These are phyloP conservation scores for Epistrophella euchroma DNA, from an alignment of 2,888 invertebrate species.

Conservation along the genomic window DNA sequence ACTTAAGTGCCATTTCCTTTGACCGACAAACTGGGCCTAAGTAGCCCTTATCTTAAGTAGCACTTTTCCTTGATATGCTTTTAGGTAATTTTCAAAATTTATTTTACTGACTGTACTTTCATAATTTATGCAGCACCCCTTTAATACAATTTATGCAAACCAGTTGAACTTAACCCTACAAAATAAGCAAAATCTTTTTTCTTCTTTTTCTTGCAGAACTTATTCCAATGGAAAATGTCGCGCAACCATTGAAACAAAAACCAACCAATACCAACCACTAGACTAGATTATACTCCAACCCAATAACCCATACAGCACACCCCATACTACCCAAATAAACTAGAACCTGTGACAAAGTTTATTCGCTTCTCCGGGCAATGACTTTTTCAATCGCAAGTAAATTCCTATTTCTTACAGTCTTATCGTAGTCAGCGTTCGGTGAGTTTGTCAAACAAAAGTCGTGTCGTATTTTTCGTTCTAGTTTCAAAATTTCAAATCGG, in stretches of 20 bases:
- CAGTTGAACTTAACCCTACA: constrained; percentile 65
- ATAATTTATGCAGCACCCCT: constrained; percentile 17
- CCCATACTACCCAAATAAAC: constrained; percentile 31
- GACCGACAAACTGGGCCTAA: too few relatives aligned
- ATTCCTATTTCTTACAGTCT: constrained; percentile 37
- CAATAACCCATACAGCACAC: background rate
- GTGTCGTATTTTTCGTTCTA: constrained; percentile 1
- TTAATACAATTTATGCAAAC: constrained; percentile 59
- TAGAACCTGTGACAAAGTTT: constrained; percentile 59
- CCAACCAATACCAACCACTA: constrained; percentile 20
- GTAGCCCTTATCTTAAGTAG: too few relatives aligned
- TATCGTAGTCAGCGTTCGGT: constrained; percentile 53
- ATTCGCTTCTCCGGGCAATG: constrained; percentile 59
- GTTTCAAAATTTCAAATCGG: constrained; percentile 20
- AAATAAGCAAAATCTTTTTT: background rate
- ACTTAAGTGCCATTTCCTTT: too few relatives aligned
- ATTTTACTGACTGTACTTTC: constrained; percentile 39
- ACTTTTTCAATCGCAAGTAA: constrained; percentile 40
- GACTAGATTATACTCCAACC: background rate
- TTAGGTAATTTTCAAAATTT: too few relatives aligned
- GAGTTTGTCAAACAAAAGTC: constrained; percentile 67
- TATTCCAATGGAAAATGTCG: constrained; percentile 54
- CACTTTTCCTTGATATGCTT: too few relatives aligned
- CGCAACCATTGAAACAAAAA: constrained; percentile 40
- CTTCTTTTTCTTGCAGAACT: constrained; percentile 27